Evolutionary conservation across 2,888 invertebrate species (phyloP).

Genomic region (Plusia festucae): DNA sequence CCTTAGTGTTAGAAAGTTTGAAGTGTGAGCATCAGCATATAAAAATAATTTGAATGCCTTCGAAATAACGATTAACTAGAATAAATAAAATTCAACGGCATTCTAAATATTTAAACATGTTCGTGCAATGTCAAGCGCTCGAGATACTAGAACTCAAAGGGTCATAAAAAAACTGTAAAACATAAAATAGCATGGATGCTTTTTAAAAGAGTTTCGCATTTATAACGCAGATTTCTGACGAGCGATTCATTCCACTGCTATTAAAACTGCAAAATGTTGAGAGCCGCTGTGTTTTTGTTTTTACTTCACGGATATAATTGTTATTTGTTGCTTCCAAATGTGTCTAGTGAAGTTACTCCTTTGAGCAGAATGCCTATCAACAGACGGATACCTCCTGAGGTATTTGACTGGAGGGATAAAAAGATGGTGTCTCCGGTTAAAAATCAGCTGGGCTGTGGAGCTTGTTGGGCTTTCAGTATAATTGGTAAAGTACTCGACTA

Average conservation of each 20-base stretch:
- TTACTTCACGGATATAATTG: conserved; percentile 22
- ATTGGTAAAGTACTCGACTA: conserved; percentile 62
- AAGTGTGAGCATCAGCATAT: conserved; percentile 26
- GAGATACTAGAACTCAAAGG: conserved; percentile 31
- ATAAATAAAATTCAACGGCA: conserved; percentile 32
- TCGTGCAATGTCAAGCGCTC: conserved; percentile 41
- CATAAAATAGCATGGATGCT: conserved; percentile 32
- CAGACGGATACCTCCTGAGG: conserved; percentile 34
- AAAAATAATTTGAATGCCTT: conserved; percentile 28
- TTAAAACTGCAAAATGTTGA: conserved; percentile 40
- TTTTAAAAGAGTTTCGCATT: conserved; percentile 34
- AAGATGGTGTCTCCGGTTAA: conserved; percentile 69
- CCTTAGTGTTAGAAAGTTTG: conserved; percentile 23
- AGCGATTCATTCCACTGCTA: conserved; percentile 21
- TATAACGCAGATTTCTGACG: conserved; percentile 27
- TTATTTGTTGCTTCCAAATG: neutral
- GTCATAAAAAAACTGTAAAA: conserved; percentile 47
- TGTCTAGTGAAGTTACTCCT: neutral
- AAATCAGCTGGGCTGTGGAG: conserved; percentile 65
- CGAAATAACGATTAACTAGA: conserved; percentile 11
- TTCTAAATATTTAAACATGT: conserved; percentile 32
- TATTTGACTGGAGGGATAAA: conserved; percentile 68
- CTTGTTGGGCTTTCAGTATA: conserved; percentile 75
- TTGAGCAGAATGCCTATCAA: conserved; percentile 18
- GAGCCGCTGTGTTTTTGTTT: conserved; percentile 25